These are phyloP conservation scores for Drosophila barbarae DNA, from an alignment of 2,888 invertebrate species.

Conservation along the genomic window DNA sequence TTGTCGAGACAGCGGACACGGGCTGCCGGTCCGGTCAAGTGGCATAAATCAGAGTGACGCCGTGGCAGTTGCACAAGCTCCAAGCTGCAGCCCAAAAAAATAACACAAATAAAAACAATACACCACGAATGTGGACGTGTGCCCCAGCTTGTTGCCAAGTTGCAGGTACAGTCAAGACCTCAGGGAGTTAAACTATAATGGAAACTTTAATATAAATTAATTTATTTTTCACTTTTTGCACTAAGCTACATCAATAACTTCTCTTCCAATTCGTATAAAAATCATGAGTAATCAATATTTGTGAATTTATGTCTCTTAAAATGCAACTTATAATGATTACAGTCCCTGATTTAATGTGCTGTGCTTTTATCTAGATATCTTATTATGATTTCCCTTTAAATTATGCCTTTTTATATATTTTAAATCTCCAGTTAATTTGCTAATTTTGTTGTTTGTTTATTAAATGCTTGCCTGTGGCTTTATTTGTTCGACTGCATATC, in stretches of 20 bases:
- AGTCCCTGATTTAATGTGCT: too few species aligned
- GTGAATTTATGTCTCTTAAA: too few species aligned
- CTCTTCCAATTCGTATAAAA: too few species aligned
- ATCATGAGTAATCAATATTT: too few species aligned
- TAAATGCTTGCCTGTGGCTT: slow-evolving; percentile 9
- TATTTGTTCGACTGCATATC: slow-evolving; percentile 21
- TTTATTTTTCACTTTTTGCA: not conserved
- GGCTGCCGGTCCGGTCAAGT: slow-evolving; percentile 46
- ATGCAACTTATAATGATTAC: too few species aligned
- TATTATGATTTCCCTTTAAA: too few species aligned
- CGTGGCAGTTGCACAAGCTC: slow-evolving; percentile 44
- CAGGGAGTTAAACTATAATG: not conserved
- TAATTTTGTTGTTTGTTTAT: slow-evolving; percentile 3
- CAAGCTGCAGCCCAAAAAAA: not conserved
- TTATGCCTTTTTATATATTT: not conserved
- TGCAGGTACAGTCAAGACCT: slow-evolving; percentile 9
- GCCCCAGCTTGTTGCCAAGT: slow-evolving; percentile 5
- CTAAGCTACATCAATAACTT: too few species aligned
- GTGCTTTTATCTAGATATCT: not conserved
- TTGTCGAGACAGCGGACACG: slow-evolving; percentile 35
- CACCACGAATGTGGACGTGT: slow-evolving; percentile 3
- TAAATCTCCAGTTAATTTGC: not conserved
- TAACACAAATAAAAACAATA: slow-evolving; percentile 21
- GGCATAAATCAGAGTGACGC: slow-evolving; percentile 71
- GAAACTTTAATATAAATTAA: not conserved